phyloP scores from a whole-genome alignment of 1,140 invertebrate genomes.

The Muscidifurax raptorellus region DNA sequence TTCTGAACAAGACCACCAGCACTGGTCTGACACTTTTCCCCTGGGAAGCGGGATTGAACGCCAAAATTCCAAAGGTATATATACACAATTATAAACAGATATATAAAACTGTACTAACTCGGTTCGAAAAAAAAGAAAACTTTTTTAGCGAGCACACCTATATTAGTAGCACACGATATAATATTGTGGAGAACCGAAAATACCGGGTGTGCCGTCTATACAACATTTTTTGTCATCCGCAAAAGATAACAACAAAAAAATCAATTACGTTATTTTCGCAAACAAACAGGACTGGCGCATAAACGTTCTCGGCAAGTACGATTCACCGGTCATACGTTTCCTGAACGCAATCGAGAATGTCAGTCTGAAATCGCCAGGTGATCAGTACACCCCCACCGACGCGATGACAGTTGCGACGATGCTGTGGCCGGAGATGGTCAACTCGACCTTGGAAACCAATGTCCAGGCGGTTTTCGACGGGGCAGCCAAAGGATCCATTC shows the following conservation, averaged over 20 bases:
- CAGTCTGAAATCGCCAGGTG: conserved; percentile 7
- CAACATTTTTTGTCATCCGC: no score
- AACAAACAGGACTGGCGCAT: conserved; percentile 69
- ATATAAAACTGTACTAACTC: no score
- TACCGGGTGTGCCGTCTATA: no score
- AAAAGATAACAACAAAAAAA: no score
- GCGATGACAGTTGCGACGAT: conserved; percentile 59
- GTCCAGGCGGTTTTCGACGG: conserved; percentile 56
- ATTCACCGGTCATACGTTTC: conserved; percentile 66
- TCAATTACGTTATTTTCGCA: conserved; percentile 11
- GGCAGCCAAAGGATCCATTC: conserved; percentile 55
- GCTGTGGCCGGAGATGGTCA: conserved; percentile 63
- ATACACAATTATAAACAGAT: not conserved
- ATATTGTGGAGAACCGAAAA: no score
- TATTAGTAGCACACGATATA: no score
- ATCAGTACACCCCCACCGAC: conserved; percentile 63
- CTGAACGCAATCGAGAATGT: conserved; percentile 72
- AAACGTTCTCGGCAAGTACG: conserved; percentile 64
- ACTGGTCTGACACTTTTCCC: conserved; percentile 68
- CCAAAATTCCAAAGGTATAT: conserved; percentile 64
- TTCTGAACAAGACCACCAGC: conserved; percentile 71
- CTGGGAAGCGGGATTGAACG: conserved; percentile 70
- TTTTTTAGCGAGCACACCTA: no score
- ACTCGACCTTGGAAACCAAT: conserved; percentile 50
- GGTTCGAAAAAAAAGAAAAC: no score